Evolutionary conservation across 2,113 vertebrate species (phyloP).

Genomic region (Phyllostomus hastatus): DNA sequence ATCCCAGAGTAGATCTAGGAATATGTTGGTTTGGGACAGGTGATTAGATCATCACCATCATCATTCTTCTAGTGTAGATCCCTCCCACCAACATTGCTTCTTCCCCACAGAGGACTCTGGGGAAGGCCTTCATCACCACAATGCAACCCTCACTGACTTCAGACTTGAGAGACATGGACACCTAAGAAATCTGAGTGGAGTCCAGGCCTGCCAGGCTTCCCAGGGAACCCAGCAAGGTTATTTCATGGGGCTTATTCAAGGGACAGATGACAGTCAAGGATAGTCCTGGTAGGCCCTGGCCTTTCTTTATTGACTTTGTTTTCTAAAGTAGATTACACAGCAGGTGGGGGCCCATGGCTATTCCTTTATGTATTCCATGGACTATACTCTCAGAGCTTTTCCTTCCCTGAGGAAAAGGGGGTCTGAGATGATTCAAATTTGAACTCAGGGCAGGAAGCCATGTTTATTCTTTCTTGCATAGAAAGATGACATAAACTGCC

Average conservation of each 20-base stretch:
- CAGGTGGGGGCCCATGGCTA: too few relatives aligned
- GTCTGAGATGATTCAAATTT: neutral
- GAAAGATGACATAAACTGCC: neutral
- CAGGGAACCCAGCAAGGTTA: neutral
- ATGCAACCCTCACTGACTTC: neutral
- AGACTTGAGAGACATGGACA: neutral
- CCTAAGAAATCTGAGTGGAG: too few relatives aligned
- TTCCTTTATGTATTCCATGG: neutral
- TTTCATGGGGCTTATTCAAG: neutral
- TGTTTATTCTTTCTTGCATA: neutral
- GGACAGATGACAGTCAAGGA: neutral
- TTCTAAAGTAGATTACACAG: neutral
- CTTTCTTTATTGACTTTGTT: neutral
- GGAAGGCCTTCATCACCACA: neutral
- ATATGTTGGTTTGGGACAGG: neutral
- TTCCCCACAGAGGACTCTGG: neutral
- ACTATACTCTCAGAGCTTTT: neutral
- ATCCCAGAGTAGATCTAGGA: conserved; percentile 38
- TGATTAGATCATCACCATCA: neutral
- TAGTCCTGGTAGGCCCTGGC: neutral
- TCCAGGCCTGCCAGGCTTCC: neutral
- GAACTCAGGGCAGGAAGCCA: neutral
- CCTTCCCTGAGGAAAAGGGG: neutral
- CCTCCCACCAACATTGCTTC: neutral
- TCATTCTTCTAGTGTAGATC: neutral